Evolutionary conservation across 1,140 invertebrate genomes (phyloP), one percentile per base, ranked within the genome.

Genomic region (Scylla paramamosain): DNA sequence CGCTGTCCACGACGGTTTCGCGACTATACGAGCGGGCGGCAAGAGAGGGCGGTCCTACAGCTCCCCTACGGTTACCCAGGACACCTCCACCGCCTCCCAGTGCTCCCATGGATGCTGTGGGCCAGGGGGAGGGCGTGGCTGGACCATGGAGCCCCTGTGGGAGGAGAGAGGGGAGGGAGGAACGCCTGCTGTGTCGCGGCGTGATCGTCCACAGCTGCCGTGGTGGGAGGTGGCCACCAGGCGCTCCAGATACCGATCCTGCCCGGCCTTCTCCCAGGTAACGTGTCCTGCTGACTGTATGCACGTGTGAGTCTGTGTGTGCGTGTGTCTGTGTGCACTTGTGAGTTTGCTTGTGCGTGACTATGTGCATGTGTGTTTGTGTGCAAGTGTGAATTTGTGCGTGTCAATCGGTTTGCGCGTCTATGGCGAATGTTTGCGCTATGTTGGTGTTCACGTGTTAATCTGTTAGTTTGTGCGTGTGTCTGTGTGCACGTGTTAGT

Each of bases 151-250:
- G 67, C 95, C 95, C 8, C 94, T 96, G 20, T 95, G 95, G 95
- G 95, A 95, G 52, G 95, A 96, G 86, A 92, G 86, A 39, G 91
- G 93, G 3, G 67, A 45, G 10, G 91, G 20, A n/a, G 95, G 59
- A 10, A 29, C 91, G 2, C 39, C 83, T 6, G 90, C 31, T 20
- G 83, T 25, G 52, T 20, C 93, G 29, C 90, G 94, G 31, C 77
- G 95, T 45, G 95, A 96, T 39, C 77, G 95, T 16, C 52, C 88
- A n/a, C 93, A 95, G 28, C 84, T 95, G 32, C 95, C 93, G 16
- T 96, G 94, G 95, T 95, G 95, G 95, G 95, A 96, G 25, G 91
- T 96, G 28, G 95, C 95, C 12, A 96, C 95, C 0, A 29, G 95
- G 29, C 83, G 95, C 7, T 96, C 95, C 12, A 93, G 89, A 67